Percentiles rank a stretch among this genome's conserved stretches.
Evolutionary conservation across 1,140 invertebrate species (phyloP).

Genomic region (Metopolophium dirhodum): DNA sequence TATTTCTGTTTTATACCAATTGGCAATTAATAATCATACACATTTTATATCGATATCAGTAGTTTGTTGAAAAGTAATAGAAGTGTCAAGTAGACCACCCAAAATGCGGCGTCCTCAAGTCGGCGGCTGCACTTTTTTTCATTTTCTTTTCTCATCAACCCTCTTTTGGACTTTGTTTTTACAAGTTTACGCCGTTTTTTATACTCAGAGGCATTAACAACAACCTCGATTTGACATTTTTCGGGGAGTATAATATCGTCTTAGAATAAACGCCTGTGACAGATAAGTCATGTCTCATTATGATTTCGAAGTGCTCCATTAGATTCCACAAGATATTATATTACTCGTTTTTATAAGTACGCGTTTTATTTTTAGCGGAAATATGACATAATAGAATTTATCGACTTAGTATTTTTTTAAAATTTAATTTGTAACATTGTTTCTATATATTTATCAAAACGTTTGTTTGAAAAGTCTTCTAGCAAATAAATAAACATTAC

Average conservation of each 20-base stretch:
- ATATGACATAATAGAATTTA: background rate
- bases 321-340: background rate
- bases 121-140: background rate
- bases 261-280: background rate
- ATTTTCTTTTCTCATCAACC: background rate
- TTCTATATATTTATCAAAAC: background rate
- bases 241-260: background rate
- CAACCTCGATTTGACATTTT: background rate
- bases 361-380: background rate
- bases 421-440: background rate
- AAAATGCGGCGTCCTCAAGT: background rate
- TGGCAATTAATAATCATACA: background rate
- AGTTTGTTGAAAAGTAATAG: background rate
- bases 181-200: background rate
- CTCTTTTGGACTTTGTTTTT: background rate
- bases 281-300: background rate
- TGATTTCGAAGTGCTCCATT: background rate
- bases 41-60: background rate
- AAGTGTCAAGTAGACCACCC: background rate
- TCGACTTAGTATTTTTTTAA: background rate
- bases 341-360: background rate
- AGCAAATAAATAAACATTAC: background rate
- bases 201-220: background rate
- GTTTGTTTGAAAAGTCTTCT: background rate
- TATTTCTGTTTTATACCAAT: background rate